phyloP scores from a whole-genome alignment of 37 sponge, comb jelly and placozoan genomes.

The Chondrilla cf. caribensis region DNA sequence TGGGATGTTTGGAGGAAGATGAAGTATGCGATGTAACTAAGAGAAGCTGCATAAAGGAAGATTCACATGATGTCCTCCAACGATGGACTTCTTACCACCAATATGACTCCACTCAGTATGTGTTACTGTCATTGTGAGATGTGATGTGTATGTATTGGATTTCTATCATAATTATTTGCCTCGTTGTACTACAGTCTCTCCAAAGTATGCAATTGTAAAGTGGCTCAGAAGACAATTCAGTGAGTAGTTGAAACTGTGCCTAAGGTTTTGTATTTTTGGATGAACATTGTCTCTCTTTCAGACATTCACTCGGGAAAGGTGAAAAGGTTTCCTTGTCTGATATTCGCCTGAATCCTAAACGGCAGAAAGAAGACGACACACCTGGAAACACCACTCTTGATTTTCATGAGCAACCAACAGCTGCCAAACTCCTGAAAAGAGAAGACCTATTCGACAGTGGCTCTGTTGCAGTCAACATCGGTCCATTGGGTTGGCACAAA shows the following conservation, averaged over 20 bases:
- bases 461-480: no score
- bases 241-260: not conserved
- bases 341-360: not conserved
- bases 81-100: no score
- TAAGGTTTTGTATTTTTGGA: not conserved
- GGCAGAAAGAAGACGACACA: not conserved
- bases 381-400: not conserved
- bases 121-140: no score
- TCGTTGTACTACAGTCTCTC: not conserved
- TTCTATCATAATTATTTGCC: not conserved
- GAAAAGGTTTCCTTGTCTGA: conserved; percentile 4
- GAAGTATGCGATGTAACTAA: not conserved
- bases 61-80: no score
- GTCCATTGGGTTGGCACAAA: not conserved
- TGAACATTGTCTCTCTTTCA: not conserved
- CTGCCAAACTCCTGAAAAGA: not conserved
- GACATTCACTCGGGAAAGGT: not conserved
- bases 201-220: not conserved
- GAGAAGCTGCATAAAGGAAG: no score
- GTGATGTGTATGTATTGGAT: no score
- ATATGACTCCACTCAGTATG: no score
- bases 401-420: not conserved
- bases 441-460: not conserved
- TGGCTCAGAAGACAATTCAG: conserved; percentile 10
- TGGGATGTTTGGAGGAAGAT: conserved; percentile 29